Evolutionary conservation across 2,888 invertebrate species (phyloP).

Genomic region (Phalera bucephala): DNA sequence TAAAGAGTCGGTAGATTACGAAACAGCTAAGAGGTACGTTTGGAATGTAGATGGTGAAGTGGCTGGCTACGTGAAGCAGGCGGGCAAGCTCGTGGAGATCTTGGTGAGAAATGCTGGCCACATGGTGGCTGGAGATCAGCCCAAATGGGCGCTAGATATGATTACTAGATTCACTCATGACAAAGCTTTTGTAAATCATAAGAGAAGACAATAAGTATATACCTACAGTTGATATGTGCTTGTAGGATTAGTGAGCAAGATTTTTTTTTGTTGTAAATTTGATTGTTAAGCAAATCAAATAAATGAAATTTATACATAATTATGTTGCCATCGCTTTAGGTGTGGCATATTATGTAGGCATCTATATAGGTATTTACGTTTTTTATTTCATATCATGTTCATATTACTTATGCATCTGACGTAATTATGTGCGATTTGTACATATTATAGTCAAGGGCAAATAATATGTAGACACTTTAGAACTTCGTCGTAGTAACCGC

Average conservation of each 20-base stretch:
- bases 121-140: conserved; percentile 91
- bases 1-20: conserved; percentile 85
- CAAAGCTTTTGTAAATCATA: conserved; percentile 58
- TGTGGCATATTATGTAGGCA: too few relatives aligned
- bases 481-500: too few relatives aligned
- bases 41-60: conserved; percentile 88
- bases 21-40: conserved; percentile 84
- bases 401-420: too few relatives aligned
- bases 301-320: too few relatives aligned
- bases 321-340: too few relatives aligned
- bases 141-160: conserved; percentile 89
- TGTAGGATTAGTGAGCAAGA: conserved; percentile 3
- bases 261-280: conserved; percentile 20
- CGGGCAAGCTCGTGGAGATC: conserved; percentile 88
- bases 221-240: neutral
- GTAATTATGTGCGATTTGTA: too few relatives aligned
- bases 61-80: conserved; percentile 90
- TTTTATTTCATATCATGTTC: too few relatives aligned
- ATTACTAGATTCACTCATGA: conserved; percentile 86
- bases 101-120: conserved; percentile 91
- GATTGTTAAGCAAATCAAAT: too few relatives aligned
- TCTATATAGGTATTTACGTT: too few relatives aligned
- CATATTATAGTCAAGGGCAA: too few relatives aligned
- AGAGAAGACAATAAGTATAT: conserved; percentile 14
- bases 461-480: too few relatives aligned